Evolutionary conservation across 37 sponge, comb jelly and placozoan genomes (phyloP).

Genomic region (Oopsacas minuta): DNA sequence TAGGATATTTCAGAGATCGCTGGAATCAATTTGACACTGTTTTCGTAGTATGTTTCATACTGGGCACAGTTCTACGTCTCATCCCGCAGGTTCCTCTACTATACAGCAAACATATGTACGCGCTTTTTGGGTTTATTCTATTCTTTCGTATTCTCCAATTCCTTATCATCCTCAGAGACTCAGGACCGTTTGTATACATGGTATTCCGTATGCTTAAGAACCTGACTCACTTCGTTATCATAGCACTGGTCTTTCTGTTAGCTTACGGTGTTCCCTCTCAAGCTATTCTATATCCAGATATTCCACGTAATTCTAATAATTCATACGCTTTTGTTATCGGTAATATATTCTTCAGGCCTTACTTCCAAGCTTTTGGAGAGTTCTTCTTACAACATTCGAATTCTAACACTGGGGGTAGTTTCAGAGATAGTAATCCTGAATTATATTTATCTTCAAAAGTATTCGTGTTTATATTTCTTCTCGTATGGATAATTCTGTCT

Average conservation of each 20-base stretch:
- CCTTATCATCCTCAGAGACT: neutral
- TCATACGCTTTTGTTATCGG: neutral
- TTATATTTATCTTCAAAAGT: neutral
- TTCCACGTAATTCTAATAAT: neutral
- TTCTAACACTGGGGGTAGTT: neutral
- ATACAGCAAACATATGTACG: conserved; percentile 3
- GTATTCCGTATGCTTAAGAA: neutral
- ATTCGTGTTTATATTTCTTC: neutral
- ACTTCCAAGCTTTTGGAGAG: conserved; percentile 10
- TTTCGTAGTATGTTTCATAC: neutral
- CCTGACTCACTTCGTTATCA: neutral
- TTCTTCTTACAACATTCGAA: neutral
- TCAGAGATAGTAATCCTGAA: neutral
- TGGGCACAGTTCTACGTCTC: neutral
- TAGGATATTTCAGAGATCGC: neutral
- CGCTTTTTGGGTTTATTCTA: neutral
- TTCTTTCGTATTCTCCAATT: conserved; percentile 12
- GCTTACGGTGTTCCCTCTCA: neutral
- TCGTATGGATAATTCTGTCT: neutral
- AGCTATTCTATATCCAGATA: neutral
- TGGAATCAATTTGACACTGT: conserved; percentile 9
- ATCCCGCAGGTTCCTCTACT: neutral
- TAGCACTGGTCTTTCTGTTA: neutral
- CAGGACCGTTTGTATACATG: neutral
- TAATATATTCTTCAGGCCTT: neutral